Base-by-base conservation (phyloP, 2,797 vertebrate genomes). In the Brachymystax lenok region DNA sequence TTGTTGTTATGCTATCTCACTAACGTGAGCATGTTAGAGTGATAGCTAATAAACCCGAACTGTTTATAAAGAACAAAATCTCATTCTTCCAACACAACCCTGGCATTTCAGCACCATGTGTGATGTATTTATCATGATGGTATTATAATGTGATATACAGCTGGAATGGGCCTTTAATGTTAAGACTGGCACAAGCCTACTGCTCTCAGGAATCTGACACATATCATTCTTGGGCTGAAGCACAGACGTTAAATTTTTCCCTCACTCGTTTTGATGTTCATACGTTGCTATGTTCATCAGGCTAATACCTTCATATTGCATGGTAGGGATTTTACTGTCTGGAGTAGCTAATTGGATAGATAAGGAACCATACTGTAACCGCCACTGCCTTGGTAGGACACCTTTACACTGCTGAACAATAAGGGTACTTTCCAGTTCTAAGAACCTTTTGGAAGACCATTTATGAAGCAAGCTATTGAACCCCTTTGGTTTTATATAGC, bases 141-240 rank as follows among this genome's bases (percentile, higher is more conserved):
- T 74, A 80, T 54, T 68, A 75, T 77, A 66, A 85, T 88, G 73
- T 79, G 82, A 82, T 71, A 61, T 75, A 80, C 80, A 82, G 75
- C 12, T 46, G 2, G 71, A 85, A 73, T 73, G 16, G 73, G 30
- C 72, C 21, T 74, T 79, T 71, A 74, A 76, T 78, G 83, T 77
- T 78, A 80, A 79, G 74, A 28, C 46, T 71, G 46, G 50, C 16
- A 8, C 52, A 72, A n/a, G 40, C 10, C 40, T 13, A 46, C 40
- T 46, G 50, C 52, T 35, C 75, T 71, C 78, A 64, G 78, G 61
- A 80, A 80, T 70, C 50, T 69, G 78, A 35, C 71, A 79, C 70
- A 71, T 73, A 51, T 66, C 74, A 79, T 72, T 54, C n/a, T 66
- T 74, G 28, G 33, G 54, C 30, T 28, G 16, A 67, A 40, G 24